Base-by-base conservation (phyloP, 2,888 invertebrate genomes). In the Clanis bilineata region DNA sequence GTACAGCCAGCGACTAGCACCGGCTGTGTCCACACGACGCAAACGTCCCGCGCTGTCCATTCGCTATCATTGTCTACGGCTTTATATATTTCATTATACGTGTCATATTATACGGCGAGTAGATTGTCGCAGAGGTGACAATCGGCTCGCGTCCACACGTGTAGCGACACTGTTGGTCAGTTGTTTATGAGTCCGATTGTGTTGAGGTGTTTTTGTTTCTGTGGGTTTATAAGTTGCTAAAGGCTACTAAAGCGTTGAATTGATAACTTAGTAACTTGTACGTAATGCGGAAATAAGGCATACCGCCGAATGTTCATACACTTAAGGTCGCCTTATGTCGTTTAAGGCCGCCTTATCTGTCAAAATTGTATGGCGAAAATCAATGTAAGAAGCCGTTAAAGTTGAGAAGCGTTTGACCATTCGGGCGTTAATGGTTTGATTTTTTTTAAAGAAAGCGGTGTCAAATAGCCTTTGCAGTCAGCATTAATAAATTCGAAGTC, bases 1-100 rank as follows among this genome's bases (percentile, higher is more conserved):
- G 69, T 67, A 72, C 69, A 68, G 71, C 73, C 1, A 36, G 1
- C 36, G 67, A 69, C 70, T 57, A 64, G 59, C 64, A 64, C 60
- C 61, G 63, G 51, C 51, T 51, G 51, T 51, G 51, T 51, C 45
- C 45, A 51, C 57, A 65, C 71, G 68, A 72, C 74, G 68, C 74
- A 71, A 69, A 66, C 70, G 73, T 73, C 75, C 73, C 62, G 67
- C 70, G 70, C 72, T 76, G 74, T 76, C 74, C 74, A 73, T 73
- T 72, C 69, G 63, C 65, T 68, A 66, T 74, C 74, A 71, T 71
- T 76, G 68, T 73, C 69, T 68, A 72, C 57, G 45, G 10, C 22
- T 45, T 57, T 45, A 36, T 38, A 47, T 47, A 57, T 57, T 45
- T 38, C 38, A 57, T 32, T 44, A 32, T 38, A 38, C 23, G 23